Percentiles rank a stretch among this genome's conserved stretches.
Evolutionary conservation across 2,888 invertebrate species (phyloP).

Genomic region (Brenthis hecate): DNA sequence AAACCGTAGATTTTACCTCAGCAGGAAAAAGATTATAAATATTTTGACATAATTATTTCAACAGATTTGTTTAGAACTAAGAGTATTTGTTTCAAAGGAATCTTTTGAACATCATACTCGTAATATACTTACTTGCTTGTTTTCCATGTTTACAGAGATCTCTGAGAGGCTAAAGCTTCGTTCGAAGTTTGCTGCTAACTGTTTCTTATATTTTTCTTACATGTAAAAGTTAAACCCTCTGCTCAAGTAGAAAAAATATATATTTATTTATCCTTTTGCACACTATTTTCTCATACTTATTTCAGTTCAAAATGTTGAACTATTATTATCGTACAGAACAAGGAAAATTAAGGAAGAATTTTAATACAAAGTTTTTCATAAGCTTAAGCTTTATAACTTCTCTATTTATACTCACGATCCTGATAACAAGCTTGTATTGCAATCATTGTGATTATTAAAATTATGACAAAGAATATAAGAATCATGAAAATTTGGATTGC

Average conservation of each 20-base stretch:
- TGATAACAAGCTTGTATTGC: no score
- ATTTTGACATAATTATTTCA: constrained; percentile 33
- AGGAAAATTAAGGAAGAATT: no score
- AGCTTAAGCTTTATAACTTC: no score
- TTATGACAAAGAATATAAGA: no score
- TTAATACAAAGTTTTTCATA: no score
- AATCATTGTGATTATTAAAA: no score
- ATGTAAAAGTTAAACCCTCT: constrained; percentile 5
- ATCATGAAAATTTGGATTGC: no score
- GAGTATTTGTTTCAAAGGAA: constrained; percentile 12
- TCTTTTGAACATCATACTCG: constrained; percentile 11
- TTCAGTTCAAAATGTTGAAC: no score
- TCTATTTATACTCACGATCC: no score
- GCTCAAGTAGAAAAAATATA: constrained; percentile 3
- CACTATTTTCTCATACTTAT: neutral
- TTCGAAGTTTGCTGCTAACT: constrained; percentile 20
- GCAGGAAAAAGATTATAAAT: constrained; percentile 38
- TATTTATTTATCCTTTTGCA: neutral
- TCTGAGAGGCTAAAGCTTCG: constrained; percentile 3
- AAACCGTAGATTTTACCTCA: constrained; percentile 26
- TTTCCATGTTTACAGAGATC: constrained; percentile 13
- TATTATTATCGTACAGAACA: no score
- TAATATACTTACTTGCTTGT: constrained; percentile 12
- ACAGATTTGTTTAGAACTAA: constrained; percentile 5
- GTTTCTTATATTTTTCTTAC: constrained; percentile 11